Conservation (phyloP, 1,140 invertebrate species). For the Aradophagus sp. region DNA sequence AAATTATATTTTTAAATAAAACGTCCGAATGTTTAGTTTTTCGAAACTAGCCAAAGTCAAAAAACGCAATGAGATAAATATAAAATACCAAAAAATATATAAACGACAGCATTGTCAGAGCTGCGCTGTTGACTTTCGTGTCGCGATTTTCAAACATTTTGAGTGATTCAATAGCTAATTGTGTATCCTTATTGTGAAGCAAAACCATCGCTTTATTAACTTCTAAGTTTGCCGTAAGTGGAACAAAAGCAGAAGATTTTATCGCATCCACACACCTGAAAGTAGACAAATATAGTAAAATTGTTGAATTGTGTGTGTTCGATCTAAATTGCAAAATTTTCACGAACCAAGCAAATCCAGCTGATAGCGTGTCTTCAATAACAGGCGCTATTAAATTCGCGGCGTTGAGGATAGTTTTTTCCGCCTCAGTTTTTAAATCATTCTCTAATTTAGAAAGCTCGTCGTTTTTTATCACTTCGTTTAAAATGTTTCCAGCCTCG, state of each 20-base stretch:
- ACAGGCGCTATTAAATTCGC: conserved; percentile 94
- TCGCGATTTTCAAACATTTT: conserved; percentile 93
- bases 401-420: conserved; percentile 89
- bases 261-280: conserved; percentile 85
- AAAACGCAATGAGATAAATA: too few species aligned
- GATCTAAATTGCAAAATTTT: conserved; percentile 11
- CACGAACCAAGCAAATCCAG: conserved; percentile 77
- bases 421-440: conserved; percentile 84
- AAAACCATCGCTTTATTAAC: conserved; percentile 95
- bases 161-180: conserved; percentile 88
- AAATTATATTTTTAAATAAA: too few species aligned
- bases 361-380: conserved; percentile 86
- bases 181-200: conserved; percentile 88
- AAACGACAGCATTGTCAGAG: conserved; percentile 93
- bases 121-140: conserved; percentile 87
- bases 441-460: conserved; percentile 85
- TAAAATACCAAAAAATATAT: conserved; percentile 91
- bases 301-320: conserved; percentile 3
- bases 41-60: too few species aligned
- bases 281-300: conserved; percentile 1
- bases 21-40: too few species aligned
- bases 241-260: conserved; percentile 84
- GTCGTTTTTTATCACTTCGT: conserved; percentile 88
- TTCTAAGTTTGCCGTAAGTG: conserved; percentile 90
- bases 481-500: conserved; percentile 81